Conservation (phyloP, 23 tunicate genomes). For the Aplidium turbinatum region DNA sequence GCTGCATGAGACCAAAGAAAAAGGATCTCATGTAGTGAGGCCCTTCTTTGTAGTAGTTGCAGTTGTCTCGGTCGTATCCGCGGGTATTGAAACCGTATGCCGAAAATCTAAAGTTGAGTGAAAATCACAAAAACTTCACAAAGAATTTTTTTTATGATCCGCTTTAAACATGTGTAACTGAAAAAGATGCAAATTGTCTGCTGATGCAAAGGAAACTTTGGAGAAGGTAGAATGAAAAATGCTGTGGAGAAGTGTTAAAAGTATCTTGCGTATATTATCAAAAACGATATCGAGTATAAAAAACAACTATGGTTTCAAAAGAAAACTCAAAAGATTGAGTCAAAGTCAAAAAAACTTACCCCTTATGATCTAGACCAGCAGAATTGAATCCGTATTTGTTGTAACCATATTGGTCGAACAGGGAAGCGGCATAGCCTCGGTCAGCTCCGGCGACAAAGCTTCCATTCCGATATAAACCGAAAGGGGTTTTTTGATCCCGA, state of each 20-base stretch:
- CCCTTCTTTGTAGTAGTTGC: constrained; percentile 58
- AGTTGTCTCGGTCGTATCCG: constrained; percentile 67
- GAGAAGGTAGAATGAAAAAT: too few species aligned
- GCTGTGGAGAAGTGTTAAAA: too few species aligned
- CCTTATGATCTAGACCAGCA: constrained; percentile 59
- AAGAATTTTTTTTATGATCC: too few species aligned
- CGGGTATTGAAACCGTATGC: constrained; percentile 61
- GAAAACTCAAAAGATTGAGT: background rate
- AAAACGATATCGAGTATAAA: too few species aligned
- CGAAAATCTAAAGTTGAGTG: constrained; percentile 35
- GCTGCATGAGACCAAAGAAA: constrained; percentile 47
- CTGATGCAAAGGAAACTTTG: too few species aligned
- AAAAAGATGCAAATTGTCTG: too few species aligned
- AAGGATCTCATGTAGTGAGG: constrained; percentile 77
- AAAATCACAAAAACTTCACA: background rate
- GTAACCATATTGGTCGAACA: constrained; percentile 76
- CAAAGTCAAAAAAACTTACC: constrained; percentile 31
- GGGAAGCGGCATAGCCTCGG: constrained; percentile 52
- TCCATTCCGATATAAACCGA: constrained; percentile 66
- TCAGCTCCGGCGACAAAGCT: constrained; percentile 53
- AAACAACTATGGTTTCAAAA: too few species aligned
- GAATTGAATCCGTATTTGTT: constrained; percentile 63
- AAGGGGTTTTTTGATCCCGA: constrained; percentile 61
- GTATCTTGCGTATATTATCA: too few species aligned
- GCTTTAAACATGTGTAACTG: too few species aligned